Evolutionary conservation across 2,797 vertebrate genomes (phyloP), one percentile per base, ranked within the genome.

Genomic region (Acanthurus leucopareius): DNA sequence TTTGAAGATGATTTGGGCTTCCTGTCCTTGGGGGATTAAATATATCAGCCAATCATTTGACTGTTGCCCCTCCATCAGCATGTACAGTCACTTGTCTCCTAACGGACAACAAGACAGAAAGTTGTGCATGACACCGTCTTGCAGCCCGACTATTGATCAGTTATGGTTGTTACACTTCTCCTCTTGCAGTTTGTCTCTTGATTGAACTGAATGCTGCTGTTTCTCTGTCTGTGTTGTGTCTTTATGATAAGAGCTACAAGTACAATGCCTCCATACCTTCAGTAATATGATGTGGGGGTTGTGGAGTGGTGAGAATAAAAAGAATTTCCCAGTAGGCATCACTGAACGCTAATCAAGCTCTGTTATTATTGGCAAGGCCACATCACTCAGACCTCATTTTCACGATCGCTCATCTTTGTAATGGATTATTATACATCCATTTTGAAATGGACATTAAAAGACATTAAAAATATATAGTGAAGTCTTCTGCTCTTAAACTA

Each of bases 11-110:
- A 93, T 93, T 94, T 94, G 62, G 69, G 66, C 87, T 86, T 88
- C 86, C 84, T 89, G 89, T 95, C 94, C 77, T 83, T 70, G 45
- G 81, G 32, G 90, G 91, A 94, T 95, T 91, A 88, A 86, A 92
- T 81, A 69, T 74, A 91, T 91, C 83, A 81, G 69, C 79, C 77
- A 88, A 90, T 91, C 88, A 80, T 81, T 85, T 17, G 49, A 59
- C 51, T 83, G 69, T 83, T 84, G 80, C 56, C 59, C 81, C 47
- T 25, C 20, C 60, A 80, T 78, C 79, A 69, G 25, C 58, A 65
- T 11, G 14, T 20, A 62, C 69, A 73, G 45, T 69, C 67, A 13
- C 81, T 75, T 16, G 44, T 87, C 84, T 74, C 77, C 71, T 35
- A 82, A 84, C 71, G 56, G 66, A 77, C 75, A 51, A 47, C 17